A percentile compares a stretch with the other conserved stretches of the same genome.
Evolutionary conservation across 1,140 invertebrate species (phyloP).

Genomic region (Apis dorsata): DNA sequence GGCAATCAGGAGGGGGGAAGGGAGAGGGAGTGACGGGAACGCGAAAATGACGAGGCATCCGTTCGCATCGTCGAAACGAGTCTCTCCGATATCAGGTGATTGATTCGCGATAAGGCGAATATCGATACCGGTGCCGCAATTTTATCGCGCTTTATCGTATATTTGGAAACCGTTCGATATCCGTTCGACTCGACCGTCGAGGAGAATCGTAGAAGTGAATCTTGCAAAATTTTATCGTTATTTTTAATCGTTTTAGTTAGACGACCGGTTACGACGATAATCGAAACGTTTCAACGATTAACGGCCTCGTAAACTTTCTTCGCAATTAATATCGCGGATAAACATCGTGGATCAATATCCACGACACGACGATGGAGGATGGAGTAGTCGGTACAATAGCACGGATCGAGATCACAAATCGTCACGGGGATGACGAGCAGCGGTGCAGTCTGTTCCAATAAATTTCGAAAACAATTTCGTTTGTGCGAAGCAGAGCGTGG

Average conservation of each 20-base stretch:
- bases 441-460: conserved; percentile 2
- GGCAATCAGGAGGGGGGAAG: not conserved
- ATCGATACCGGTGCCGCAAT: conserved; percentile 13
- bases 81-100: conserved; percentile 16
- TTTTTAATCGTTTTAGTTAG: too few relatives aligned
- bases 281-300: conserved; percentile 13
- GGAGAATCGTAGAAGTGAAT: not conserved
- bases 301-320: conserved; percentile 9
- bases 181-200: not conserved
- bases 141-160: conserved; percentile 1
- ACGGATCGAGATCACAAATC: conserved; percentile 6
- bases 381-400: too few relatives aligned
- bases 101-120: conserved; percentile 34
- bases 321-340: too few relatives aligned
- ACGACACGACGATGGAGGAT: too few relatives aligned
- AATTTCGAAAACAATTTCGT: conserved; percentile 45
- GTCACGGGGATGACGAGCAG: not conserved
- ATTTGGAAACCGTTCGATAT: conserved; percentile 32
- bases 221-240: not conserved
- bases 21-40: too few relatives aligned
- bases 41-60: not conserved
- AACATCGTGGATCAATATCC: too few relatives aligned
- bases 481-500: too few relatives aligned
- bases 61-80: conserved; percentile 21
- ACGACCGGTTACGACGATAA: not conserved